Conservation (phyloP, 2,113 vertebrate genomes). For the Strix uralensis region DNA sequence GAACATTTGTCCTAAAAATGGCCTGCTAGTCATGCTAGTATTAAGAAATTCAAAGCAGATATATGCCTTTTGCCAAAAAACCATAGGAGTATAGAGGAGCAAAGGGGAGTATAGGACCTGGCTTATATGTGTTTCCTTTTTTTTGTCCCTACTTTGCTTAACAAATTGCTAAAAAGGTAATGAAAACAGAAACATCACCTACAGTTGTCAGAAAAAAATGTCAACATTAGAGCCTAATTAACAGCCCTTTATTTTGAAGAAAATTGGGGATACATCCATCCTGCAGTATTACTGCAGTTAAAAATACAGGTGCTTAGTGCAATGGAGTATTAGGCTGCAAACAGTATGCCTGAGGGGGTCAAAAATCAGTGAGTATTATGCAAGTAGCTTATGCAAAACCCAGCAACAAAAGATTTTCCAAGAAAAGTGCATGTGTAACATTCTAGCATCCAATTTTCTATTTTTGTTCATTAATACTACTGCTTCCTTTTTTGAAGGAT, state of each 20-base stretch:
- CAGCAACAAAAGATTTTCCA: background rate
- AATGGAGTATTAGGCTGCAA: background rate
- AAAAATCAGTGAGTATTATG: background rate
- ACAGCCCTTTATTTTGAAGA: background rate
- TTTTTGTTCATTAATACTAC: background rate
- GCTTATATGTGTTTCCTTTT: background rate
- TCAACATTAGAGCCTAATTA: background rate
- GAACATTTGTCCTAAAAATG: background rate
- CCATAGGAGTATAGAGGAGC: background rate
- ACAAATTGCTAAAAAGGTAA: background rate
- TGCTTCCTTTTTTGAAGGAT: background rate
- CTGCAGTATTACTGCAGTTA: background rate
- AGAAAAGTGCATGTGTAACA: background rate
- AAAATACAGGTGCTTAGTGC: background rate
- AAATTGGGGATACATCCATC: background rate
- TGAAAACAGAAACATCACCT: background rate
- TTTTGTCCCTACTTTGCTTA: background rate
- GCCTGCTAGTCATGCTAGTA: background rate
- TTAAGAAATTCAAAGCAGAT: background rate
- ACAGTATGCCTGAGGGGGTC: background rate
- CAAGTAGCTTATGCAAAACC: background rate
- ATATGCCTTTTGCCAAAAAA: background rate
- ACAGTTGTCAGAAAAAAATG: background rate
- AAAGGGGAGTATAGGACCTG: background rate
- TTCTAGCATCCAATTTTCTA: background rate